Evolutionary conservation across 1,140 invertebrate genomes (phyloP), one percentile per base, ranked within the genome.

Genomic region (Cherax destructor): DNA sequence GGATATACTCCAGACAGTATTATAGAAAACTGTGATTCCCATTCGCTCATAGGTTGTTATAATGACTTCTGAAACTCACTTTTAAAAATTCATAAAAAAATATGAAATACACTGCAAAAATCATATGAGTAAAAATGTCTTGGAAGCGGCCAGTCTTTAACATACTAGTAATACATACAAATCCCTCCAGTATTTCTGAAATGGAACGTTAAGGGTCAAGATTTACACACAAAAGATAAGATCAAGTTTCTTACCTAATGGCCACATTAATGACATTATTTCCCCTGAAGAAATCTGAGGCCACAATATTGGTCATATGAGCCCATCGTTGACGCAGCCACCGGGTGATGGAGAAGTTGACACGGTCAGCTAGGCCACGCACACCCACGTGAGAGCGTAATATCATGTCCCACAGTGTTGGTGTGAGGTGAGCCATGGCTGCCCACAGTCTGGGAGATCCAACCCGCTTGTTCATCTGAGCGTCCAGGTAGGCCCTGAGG

Each of bases 351-450:
- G 96, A 95, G 74, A 95, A 94, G 94, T 97, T 97, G 16, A 97
- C 87, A 7, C 94, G 94, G 93, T 97, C 95, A 0, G 97, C 97
- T 94, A 97, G 95, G 41, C 96, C 95, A 30, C 97, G 94, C 24
- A 98, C 94, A 11, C 96, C 97, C 10, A 96, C 94, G 83, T 93
- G 96, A 21, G 95, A 94, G 7, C 95, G 93, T 78, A 97, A 95
- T 11, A 97, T 94, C 69, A 97, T 95, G 88, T 97, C 97, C 61
- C 96, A 94, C 0, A 96, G 95, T 24, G 95, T 95, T 1, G 97
- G 97, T 0, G 97, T 98, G 50, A 97, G 95, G 94, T 98, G 97
- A 0, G 97, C 97, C 97, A 97, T 97, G 2, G 96, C 96, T 0
- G 97, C 97, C 96, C 96, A 97, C 49, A 97, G 93, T 1, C 96